These are phyloP conservation scores for Dendroctonus valens DNA, from an alignment of 1,140 invertebrate species.

Conservation along the genomic window DNA sequence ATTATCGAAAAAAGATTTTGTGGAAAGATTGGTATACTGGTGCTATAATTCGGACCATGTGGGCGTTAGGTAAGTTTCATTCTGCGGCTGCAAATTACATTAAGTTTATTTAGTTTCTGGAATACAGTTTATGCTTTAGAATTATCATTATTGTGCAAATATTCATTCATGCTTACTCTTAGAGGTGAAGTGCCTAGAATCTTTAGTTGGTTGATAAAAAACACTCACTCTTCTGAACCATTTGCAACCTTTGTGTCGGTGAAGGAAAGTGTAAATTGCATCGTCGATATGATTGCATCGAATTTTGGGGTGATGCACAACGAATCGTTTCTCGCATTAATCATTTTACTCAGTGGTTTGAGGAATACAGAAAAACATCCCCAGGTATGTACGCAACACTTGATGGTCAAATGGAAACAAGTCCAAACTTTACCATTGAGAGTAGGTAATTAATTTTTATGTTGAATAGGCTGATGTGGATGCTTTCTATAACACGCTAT, in stretches of 20 bases:
- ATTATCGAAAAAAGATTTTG: conserved; percentile 58
- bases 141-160: background rate
- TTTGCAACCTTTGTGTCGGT: conserved; percentile 63
- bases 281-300: conserved; percentile 78
- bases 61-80: conserved; percentile 57
- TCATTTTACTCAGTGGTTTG: conserved; percentile 58
- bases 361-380: conserved; percentile 16
- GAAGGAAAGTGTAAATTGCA: conserved; percentile 66
- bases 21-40: conserved; percentile 72
- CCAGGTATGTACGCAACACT: conserved; percentile 9
- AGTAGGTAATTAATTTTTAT: background rate
- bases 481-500: conserved; percentile 49
- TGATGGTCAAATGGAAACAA: background rate
- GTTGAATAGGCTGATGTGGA: conserved; percentile 10
- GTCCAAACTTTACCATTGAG: background rate
- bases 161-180: conserved; percentile 1
- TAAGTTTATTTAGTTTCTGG: no score
- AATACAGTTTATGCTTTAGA: background rate
- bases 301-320: conserved; percentile 87
- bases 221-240: conserved; percentile 55
- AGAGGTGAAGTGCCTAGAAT: conserved; percentile 81
- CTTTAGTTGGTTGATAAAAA: conserved; percentile 78
- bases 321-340: conserved; percentile 73
- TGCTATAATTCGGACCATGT: conserved; percentile 75
- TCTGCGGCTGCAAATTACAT: background rate